These are phyloP conservation scores for Drosophila serrata DNA, from an alignment of 1,140 invertebrate genomes.

Conservation along the genomic window DNA sequence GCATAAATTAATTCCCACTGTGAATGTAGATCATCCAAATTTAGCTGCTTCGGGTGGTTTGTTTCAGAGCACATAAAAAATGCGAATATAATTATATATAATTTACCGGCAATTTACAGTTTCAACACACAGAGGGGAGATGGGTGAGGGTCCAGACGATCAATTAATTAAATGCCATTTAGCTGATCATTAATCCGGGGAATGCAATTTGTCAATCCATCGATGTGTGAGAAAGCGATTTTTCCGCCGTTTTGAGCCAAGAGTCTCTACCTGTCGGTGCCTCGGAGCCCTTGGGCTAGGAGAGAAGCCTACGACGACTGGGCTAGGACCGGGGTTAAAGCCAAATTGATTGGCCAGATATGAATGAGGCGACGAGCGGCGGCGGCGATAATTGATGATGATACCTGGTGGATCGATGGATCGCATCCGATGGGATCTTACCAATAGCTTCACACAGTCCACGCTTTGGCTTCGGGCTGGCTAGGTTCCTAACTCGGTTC, in stretches of 20 bases:
- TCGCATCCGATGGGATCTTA: slow-evolving; percentile 31
- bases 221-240: slow-evolving; percentile 80
- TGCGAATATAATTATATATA: slow-evolving; percentile 78
- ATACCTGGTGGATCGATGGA: slow-evolving; percentile 58
- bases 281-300: slow-evolving; percentile 24
- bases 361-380: slow-evolving; percentile 72
- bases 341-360: slow-evolving; percentile 78
- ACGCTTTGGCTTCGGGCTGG: slow-evolving; percentile 51
- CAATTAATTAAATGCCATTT: slow-evolving; percentile 82
- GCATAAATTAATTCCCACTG: slow-evolving; percentile 41
- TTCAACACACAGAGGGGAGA: slow-evolving; percentile 60
- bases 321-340: slow-evolving; percentile 50
- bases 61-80: slow-evolving; percentile 55
- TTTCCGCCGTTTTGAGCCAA: slow-evolving; percentile 56
- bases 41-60: not conserved
- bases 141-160: slow-evolving; percentile 34
- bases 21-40: slow-evolving; percentile 50
- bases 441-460: slow-evolving; percentile 63
- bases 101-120: slow-evolving; percentile 62
- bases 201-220: slow-evolving; percentile 79
- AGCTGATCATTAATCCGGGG: slow-evolving; percentile 72
- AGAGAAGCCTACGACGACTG: not conserved
- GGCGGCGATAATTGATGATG: slow-evolving; percentile 78
- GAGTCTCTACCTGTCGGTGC: slow-evolving; percentile 51
- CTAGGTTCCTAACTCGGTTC: slow-evolving; percentile 20